phyloP scores from a whole-genome alignment of 53 echinoderm and acorn worm species.

The Echinometra lucunter region DNA sequence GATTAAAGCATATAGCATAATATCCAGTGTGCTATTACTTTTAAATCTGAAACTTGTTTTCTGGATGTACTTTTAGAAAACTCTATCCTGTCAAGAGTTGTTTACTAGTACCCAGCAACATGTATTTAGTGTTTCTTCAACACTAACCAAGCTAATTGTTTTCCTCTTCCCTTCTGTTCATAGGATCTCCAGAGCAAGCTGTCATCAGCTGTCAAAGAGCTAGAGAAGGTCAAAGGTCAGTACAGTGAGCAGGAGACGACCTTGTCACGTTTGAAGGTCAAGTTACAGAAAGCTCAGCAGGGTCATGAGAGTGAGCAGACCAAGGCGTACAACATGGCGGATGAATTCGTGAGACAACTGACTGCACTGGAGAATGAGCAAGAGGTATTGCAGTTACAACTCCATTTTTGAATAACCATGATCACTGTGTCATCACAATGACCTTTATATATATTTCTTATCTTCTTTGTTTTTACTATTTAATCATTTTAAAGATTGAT shows the following conservation, averaged over 20 bases:
- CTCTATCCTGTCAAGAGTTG: too few relatives aligned
- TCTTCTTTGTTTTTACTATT: not conserved
- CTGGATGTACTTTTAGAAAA: too few relatives aligned
- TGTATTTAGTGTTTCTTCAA: too few relatives aligned
- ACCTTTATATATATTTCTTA: not conserved
- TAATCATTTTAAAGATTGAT: too few relatives aligned
- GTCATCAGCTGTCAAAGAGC: slow-evolving; percentile 70
- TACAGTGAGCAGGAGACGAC: slow-evolving; percentile 78
- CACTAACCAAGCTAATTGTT: too few relatives aligned
- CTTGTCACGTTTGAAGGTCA: slow-evolving; percentile 75
- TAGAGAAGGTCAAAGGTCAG: slow-evolving; percentile 81
- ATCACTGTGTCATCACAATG: not conserved
- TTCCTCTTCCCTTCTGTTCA: not conserved
- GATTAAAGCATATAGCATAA: too few relatives aligned
- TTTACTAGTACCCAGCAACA: too few relatives aligned
- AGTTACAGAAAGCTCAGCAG: slow-evolving; percentile 82
- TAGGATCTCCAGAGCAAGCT: slow-evolving; percentile 93
- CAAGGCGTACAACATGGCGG: slow-evolving; percentile 78
- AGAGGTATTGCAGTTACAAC: slow-evolving; percentile 72
- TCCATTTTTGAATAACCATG: not conserved
- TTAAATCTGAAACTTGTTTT: too few relatives aligned
- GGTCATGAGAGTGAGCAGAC: slow-evolving; percentile 79
- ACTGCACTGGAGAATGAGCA: slow-evolving; percentile 77
- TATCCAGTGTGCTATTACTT: too few relatives aligned
- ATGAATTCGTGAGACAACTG: slow-evolving; percentile 81